Percentiles rank a stretch among this genome's conserved stretches.
phyloP scores from a whole-genome alignment of 2,113 vertebrate genomes.

The Cavia porcellus region DNA sequence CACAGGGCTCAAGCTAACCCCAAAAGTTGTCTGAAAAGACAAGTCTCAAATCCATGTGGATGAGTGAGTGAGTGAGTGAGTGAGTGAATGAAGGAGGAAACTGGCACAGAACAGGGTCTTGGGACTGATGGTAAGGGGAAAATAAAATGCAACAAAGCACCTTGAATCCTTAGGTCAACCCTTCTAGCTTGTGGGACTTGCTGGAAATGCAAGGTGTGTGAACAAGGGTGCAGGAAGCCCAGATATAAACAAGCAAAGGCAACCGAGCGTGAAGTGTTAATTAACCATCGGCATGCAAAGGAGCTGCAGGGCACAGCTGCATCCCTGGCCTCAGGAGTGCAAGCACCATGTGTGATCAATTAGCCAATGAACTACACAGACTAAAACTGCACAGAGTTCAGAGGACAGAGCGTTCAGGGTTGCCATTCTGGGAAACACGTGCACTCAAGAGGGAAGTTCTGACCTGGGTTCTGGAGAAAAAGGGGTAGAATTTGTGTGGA shows the following conservation, averaged over 20 bases:
- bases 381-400: background rate
- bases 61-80: background rate
- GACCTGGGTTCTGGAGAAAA: background rate
- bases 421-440: background rate
- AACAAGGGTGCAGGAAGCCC: background rate
- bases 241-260: background rate
- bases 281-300: background rate
- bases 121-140: background rate
- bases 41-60: background rate
- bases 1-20: background rate
- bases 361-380: slow-evolving; percentile 31
- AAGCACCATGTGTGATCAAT: background rate
- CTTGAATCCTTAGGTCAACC: fast-evolving
- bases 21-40: background rate
- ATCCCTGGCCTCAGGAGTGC: background rate
- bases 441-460: background rate
- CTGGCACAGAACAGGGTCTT: background rate
- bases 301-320: background rate
- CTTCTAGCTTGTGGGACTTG: background rate
- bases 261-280: background rate
- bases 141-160: background rate
- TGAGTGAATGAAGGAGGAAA: background rate
- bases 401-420: slow-evolving; percentile 17
- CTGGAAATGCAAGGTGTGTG: fast-evolving
- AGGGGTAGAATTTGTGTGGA: background rate